Base-by-base conservation (phyloP, 2,797 vertebrate genomes). In the Melopsittacus undulatus region DNA sequence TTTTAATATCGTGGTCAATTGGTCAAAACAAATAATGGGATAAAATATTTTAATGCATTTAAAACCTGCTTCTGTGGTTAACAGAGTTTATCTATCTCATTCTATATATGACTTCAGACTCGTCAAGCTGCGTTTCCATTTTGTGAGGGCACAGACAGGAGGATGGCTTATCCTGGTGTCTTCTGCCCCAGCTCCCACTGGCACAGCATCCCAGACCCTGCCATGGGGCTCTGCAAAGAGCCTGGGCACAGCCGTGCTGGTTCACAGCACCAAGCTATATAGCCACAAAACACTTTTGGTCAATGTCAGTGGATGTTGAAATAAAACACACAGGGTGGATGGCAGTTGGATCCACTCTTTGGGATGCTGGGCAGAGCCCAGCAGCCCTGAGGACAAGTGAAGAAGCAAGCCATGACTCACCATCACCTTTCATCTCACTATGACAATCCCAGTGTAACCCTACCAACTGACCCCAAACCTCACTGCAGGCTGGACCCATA, bases 21-120 rank as follows among this genome's bases (percentile, higher is more conserved):
- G 98, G 98, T 98, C 98, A 98, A 98, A 98, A 98, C 97, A 98
- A 98, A 98, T 98, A 98, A 98, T 98, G 97, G 96, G 97, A 98
- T 97, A 97, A 98, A 98, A 97, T 97, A 97, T 97, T 97, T 98
- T 98, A 97, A 98, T 98, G 97, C 96, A 96, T 98, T 98, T 98
- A 97, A 97, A 97, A 97, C 96, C 96, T 94, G 97, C 94, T 97
- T 97, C 97, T 89, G 84, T 26, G 89, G 96, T 96, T 96, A 97
- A 96, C 85, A 94, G 92, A 96, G 96, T 93, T 94, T 96, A 94
- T 94, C 90, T 94, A n/a, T 90, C 89, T 96, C 90, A 96, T 87
- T 83, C 68, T 62, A n/a, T 54, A 57, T 23, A 16, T 2, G 1
- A 51, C 78, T 94, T 96, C 92, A 85, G 82, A 89, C 68, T 95